Percentiles rank a stretch among this genome's conserved stretches.
phyloP scores from a whole-genome alignment of 2,113 vertebrate genomes.

The Chunga burmeisteri region DNA sequence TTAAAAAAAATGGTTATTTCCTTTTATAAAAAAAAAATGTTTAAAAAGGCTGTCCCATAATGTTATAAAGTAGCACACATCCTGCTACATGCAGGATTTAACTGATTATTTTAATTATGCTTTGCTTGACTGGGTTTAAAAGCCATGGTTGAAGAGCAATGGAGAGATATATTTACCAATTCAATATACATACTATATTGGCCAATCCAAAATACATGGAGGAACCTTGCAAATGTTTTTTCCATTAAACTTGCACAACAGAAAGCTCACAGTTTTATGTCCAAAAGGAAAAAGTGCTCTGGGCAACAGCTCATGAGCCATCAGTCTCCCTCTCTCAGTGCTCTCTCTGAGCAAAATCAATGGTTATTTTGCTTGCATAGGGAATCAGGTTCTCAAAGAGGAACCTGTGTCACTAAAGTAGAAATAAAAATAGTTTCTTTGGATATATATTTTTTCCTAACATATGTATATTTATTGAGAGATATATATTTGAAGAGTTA shows the following conservation, averaged over 20 bases:
- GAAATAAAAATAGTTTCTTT: neutral
- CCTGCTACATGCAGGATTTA: neutral
- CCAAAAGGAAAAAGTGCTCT: neutral
- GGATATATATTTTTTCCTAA: neutral
- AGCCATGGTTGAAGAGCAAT: neutral
- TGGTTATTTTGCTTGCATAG: neutral
- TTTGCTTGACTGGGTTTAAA: neutral
- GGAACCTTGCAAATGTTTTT: neutral
- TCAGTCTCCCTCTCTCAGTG: neutral
- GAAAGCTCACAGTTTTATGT: neutral
- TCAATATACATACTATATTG: fast-evolving
- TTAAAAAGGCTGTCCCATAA: neutral
- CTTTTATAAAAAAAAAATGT: neutral
- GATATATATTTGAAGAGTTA: neutral
- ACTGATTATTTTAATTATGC: neutral
- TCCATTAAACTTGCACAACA: too few relatives aligned
- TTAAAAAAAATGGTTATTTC: too few relatives aligned
- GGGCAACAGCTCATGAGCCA: neutral
- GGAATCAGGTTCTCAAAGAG: neutral
- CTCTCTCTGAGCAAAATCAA: neutral
- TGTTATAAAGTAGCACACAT: neutral
- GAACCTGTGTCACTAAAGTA: neutral
- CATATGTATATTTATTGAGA: neutral
- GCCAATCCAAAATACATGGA: neutral
- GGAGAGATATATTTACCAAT: neutral